phyloP scores from a whole-genome alignment of 2,888 invertebrate species.

The Escarpia spicata region DNA sequence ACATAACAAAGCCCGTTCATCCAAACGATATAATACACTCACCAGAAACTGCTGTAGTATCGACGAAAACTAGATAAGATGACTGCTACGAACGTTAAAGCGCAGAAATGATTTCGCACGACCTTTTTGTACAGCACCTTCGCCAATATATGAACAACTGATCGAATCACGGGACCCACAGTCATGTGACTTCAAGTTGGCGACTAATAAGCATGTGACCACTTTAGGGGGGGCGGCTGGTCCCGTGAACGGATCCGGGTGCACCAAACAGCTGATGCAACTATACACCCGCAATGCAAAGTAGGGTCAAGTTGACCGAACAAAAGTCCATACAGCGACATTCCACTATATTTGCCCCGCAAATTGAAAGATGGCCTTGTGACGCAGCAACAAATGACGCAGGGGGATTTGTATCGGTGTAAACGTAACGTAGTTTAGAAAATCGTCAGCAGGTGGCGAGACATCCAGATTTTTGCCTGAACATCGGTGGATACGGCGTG shows the following conservation, averaged over 20 bases:
- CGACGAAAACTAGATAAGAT: not conserved
- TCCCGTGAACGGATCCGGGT: not conserved
- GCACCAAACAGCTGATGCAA: not conserved
- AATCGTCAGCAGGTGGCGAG: not conserved
- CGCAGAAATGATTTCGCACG: not conserved
- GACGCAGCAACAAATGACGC: not conserved
- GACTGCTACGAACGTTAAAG: not conserved
- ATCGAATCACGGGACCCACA: not conserved
- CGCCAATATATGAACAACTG: not conserved
- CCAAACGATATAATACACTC: not conserved
- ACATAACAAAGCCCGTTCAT: not conserved
- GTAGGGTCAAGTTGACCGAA: not conserved
- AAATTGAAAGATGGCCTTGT: no score
- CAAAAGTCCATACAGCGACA: not conserved
- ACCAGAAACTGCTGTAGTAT: not conserved
- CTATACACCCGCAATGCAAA: not conserved
- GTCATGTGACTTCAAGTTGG: not conserved
- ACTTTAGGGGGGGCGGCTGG: not conserved
- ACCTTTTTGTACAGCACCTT: not conserved
- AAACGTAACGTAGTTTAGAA: not conserved
- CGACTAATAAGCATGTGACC: constrained; percentile 5
- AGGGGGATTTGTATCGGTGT: not conserved
- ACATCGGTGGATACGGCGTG: not conserved
- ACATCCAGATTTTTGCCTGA: not conserved
- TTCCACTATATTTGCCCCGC: no score